A percentile compares a stretch with the other conserved stretches of the same genome.
These are phyloP conservation scores for Eulimnadia texana DNA, from an alignment of 1,140 invertebrate genomes.

Conservation along the genomic window DNA sequence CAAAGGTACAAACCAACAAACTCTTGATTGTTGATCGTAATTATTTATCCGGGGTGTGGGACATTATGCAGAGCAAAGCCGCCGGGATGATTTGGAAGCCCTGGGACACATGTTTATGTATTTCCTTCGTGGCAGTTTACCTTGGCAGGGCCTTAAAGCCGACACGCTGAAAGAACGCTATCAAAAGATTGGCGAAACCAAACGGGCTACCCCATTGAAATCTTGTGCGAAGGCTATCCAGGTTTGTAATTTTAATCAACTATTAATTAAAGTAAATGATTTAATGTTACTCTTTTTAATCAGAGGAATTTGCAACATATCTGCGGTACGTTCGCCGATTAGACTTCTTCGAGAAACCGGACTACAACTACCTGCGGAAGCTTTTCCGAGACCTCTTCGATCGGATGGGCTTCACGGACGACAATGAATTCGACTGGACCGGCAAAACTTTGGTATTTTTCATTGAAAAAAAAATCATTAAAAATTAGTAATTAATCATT, in stretches of 20 bases:
- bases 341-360: constrained; percentile 99
- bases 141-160: constrained; percentile 99
- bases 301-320: constrained; percentile 90
- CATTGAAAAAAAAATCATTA: not conserved
- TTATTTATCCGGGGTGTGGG: not conserved
- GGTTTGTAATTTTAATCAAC: constrained; percentile 27
- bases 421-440: constrained; percentile 97
- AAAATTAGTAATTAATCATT: not conserved
- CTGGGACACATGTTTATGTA: constrained; percentile 99
- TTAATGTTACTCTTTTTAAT: constrained; percentile 19
- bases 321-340: constrained; percentile 90
- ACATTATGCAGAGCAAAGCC: constrained; percentile 77
- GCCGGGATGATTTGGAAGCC: constrained; percentile 96
- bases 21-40: not conserved
- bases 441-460: constrained; percentile 67
- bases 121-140: constrained; percentile 93
- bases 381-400: constrained; percentile 91
- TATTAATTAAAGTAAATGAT: constrained; percentile 5
- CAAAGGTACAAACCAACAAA: constrained; percentile 5
- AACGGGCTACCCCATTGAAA: constrained; percentile 95
- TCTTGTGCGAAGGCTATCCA: constrained; percentile 94
- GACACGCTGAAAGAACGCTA: constrained; percentile 98
- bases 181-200: constrained; percentile 99
- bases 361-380: constrained; percentile 95
- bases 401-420: constrained; percentile 77